A percentile compares a stretch with the other conserved stretches of the same genome.
Evolutionary conservation across 1,140 invertebrate genomes (phyloP).

Genomic region (Bombus sibiricus): DNA sequence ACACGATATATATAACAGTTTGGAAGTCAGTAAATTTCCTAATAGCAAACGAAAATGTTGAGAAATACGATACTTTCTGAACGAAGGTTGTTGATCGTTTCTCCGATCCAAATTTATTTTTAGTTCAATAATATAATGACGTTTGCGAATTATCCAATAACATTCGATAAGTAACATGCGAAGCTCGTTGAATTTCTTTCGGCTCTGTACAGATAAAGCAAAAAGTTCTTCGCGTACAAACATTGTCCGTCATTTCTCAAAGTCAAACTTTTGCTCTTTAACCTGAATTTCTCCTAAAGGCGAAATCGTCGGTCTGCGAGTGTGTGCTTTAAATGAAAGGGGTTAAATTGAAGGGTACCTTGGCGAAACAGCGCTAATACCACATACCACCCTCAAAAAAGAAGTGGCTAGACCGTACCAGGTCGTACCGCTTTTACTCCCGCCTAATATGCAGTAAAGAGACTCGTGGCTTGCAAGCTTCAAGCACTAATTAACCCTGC

Average conservation of each 20-base stretch:
- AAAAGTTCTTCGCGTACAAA: neutral
- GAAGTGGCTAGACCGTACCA: slow-evolving; percentile 62
- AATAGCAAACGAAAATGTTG: neutral
- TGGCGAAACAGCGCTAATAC: slow-evolving; percentile 66
- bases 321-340: slow-evolving; percentile 55
- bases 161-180: too few species aligned
- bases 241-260: neutral
- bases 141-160: neutral
- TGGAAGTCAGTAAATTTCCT: neutral
- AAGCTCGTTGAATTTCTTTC: neutral
- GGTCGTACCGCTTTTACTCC: slow-evolving; percentile 60
- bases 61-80: neutral
- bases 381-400: slow-evolving; percentile 64
- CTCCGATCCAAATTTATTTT: too few species aligned
- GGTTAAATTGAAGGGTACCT: slow-evolving; percentile 63
- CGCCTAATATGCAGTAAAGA: slow-evolving; percentile 65
- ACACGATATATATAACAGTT: neutral
- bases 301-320: slow-evolving; percentile 23
- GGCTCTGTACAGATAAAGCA: neutral
- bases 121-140: neutral
- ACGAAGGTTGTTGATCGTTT: too few species aligned
- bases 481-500: slow-evolving; percentile 63
- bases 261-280: neutral
- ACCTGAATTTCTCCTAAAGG: slow-evolving; percentile 13
- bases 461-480: slow-evolving; percentile 52